These are phyloP conservation scores for Pseudorhombus dupliciocellatus DNA, from an alignment of 2,113 vertebrate species.

Conservation along the genomic window DNA sequence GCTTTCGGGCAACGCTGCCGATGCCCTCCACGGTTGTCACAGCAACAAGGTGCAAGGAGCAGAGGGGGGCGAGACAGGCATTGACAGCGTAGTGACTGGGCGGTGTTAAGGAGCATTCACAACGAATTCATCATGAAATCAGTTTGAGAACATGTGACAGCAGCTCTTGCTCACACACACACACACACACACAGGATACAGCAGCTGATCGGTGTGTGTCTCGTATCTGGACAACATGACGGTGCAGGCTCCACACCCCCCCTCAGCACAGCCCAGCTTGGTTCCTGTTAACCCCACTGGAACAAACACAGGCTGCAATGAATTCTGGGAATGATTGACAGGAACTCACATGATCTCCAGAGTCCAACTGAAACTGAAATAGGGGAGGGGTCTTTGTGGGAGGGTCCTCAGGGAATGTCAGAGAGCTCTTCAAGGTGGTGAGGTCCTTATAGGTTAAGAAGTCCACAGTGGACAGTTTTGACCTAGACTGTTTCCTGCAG, in stretches of 20 bases:
- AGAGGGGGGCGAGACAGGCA: constrained; percentile 91
- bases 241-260: constrained; percentile 94
- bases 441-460: too few species aligned
- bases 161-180: neutral
- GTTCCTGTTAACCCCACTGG: constrained; percentile 91
- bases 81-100: constrained; percentile 88
- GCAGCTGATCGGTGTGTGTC: constrained; percentile 75
- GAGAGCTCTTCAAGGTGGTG: too few species aligned
- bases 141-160: neutral
- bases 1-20: constrained; percentile 87
- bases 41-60: constrained; percentile 88
- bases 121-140: neutral
- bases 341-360: neutral
- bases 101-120: constrained; percentile 75
- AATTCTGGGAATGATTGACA: neutral
- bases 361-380: neutral
- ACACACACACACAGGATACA: constrained; percentile 87
- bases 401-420: too few species aligned
- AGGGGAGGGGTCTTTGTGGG: too few species aligned
- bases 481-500: too few species aligned
- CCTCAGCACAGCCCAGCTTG: constrained; percentile 94
- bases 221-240: constrained; percentile 93
- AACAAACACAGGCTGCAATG: constrained; percentile 1
- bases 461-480: too few species aligned
- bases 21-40: constrained; percentile 96